Evolutionary conservation across 2,888 invertebrate species (phyloP), one percentile per base, ranked within the genome.

Genomic region (Parascotia fuliginaria): DNA sequence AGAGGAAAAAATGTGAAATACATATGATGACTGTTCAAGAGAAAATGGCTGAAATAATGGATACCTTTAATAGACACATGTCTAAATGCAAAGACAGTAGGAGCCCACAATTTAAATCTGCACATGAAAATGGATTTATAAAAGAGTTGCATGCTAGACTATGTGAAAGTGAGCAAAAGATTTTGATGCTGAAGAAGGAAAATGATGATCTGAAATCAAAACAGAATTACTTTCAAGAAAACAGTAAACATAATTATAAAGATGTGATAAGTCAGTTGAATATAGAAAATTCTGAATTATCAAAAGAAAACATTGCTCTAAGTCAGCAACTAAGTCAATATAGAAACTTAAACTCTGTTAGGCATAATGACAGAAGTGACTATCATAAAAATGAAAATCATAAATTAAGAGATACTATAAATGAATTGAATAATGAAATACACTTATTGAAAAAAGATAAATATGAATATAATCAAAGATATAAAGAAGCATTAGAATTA

Each of bases 161-260:
- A 50, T 92, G 92, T 85, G 92, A 90, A 70, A 84, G 86, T 78
- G 92, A 92, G 63, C 92, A 92, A 68, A 89, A 81, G 65, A 79
- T 89, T 24, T 75, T 92, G n/a, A 87, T 87, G 83, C 68, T 93
- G 15, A 87, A 81, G 60, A 92, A 90, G 73, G 88, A 93, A 74
- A 92, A 91, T 80, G 87, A 88, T 67, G 87, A 89, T 42, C 69
- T 87, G 9, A 85, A 77, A 74, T 63, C 40, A 31, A 81, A 79
- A 68, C 55, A 77, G 44, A 46, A 49, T 40, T 69, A 59, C 42
- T 56, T 73, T 42, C 75, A 81, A 50, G 78, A 86, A 46, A 76
- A 70, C 42, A 81, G 70, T 53, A 86, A 82, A 62, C 77, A 83
- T 57, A 90, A 84, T 61, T 90, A 80, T 57, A 86, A 88, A 77